Base-by-base conservation (phyloP, 2,888 invertebrate genomes). In the Troides helena region DNA sequence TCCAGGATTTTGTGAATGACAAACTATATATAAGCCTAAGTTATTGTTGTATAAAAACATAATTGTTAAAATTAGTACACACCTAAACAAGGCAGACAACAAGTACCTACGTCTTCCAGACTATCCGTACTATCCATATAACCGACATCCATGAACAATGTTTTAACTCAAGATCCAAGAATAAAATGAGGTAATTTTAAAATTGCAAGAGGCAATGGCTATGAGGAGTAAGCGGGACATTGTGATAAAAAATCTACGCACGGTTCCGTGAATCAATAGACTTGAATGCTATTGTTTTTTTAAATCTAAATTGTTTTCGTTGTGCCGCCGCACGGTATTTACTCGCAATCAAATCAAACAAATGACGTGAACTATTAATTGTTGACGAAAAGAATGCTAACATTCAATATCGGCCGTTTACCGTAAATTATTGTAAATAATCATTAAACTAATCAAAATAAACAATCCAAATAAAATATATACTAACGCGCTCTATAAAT, bases 11-110 rank as follows among this genome's bases (percentile, higher is more conserved):
- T 17, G 14, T 62, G 23, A 43, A 14, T 23, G 10, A 30, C 30
- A 30, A 50, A 50, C 53, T 17, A 25, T 18, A 36, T 61, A 3
- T n/a, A 61, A 14, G 17, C 17, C 50, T 50, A 18, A 18, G 5
- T 18, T 50, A 50, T 17, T 50, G 17, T 17, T 18, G 17, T 1
- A 17, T 18, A 18, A 50, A 14, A 18, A 50, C 50, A 50, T 50
- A 50, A 50, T 14, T 14, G 17, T 50, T 17, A 50, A 61, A 39
- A 61, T 39, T 61, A 36, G 17, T n/a, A 70, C 70, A 59, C 63
- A 79, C 90, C 85, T 76, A 89, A 74, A 77, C 91, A 92, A 72
- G 90, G 90, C 66, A 91, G 85, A 85, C 92, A 92, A 85, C 92
- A 92, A 75, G 85, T 87, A 79, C 86, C 85, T 80, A 91, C 81